A percentile compares a stretch with the other conserved stretches of the same genome.
Conservation (phyloP, 1,140 invertebrate species). For the Papilio polytes region DNA sequence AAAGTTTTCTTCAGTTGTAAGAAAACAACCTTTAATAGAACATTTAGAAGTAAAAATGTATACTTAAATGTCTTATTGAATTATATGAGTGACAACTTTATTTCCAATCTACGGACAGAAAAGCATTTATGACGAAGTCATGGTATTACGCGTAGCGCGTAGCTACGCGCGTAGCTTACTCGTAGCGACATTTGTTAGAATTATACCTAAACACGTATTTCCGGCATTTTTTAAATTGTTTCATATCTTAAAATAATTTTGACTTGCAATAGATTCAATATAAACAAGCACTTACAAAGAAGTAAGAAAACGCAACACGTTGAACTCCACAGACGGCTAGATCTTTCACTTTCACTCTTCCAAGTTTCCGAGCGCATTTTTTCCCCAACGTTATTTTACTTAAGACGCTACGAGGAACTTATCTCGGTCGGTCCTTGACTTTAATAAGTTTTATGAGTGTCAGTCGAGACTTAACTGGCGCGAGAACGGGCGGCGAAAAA, state of each 20-base stretch:
- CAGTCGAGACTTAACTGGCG: slow-evolving; percentile 79
- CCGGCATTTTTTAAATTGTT: neutral
- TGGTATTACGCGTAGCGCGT: neutral
- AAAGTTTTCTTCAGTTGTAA: no score
- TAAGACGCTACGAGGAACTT: slow-evolving; percentile 80
- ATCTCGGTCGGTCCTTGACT: slow-evolving; percentile 82
- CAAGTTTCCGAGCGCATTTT: slow-evolving; percentile 75
- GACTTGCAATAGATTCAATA: slow-evolving; percentile 19
- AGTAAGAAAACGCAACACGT: slow-evolving; percentile 71
- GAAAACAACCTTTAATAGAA: neutral
- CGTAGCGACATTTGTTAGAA: slow-evolving; percentile 3
- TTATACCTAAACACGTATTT: neutral
- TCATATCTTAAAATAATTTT: neutral
- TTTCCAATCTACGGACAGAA: neutral
- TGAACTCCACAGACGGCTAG: slow-evolving; percentile 57
- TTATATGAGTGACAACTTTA: neutral
- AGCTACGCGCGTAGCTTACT: slow-evolving; percentile 36
- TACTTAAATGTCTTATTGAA: neutral
- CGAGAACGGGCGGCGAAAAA: slow-evolving; percentile 74
- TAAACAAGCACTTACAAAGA: slow-evolving; percentile 40
- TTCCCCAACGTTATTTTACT: slow-evolving; percentile 81
- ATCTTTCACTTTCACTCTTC: slow-evolving; percentile 76
- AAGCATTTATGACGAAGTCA: neutral
- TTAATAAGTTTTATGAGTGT: slow-evolving; percentile 84
- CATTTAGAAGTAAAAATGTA: neutral